These are phyloP conservation scores for Ischnus inquisitorius DNA, from an alignment of 2,888 invertebrate genomes.

Conservation along the genomic window DNA sequence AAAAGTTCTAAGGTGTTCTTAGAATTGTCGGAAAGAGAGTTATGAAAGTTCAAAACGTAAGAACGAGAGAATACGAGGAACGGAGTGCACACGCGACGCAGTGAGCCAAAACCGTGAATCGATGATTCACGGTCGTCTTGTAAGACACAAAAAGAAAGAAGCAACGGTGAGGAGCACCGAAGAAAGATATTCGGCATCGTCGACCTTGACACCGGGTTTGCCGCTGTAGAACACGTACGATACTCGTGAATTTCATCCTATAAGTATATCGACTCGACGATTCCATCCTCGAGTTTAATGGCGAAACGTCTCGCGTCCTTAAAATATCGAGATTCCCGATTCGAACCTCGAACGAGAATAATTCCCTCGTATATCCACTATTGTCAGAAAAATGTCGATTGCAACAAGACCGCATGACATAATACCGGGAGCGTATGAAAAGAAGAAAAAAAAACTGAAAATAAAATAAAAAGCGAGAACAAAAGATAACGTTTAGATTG, in stretches of 20 bases:
- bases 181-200: slow-evolving; percentile 13
- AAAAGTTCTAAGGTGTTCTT: no score
- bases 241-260: not conserved
- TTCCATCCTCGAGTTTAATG: slow-evolving; percentile 10
- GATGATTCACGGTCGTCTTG: slow-evolving; percentile 50
- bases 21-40: not conserved
- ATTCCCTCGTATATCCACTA: no score
- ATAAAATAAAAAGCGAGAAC: not conserved
- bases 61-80: not conserved
- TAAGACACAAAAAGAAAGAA: slow-evolving; percentile 9
- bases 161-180: not conserved
- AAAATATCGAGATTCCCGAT: not conserved
- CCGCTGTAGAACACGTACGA: not conserved
- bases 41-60: not conserved
- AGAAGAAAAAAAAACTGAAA: no score
- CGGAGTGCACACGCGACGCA: not conserved
- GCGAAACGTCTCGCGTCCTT: not conserved
- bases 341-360: not conserved
- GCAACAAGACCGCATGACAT: no score
- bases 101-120: slow-evolving; percentile 39
- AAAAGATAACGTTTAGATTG: slow-evolving; percentile 13
- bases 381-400: no score
- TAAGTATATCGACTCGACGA: not conserved
- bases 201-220: slow-evolving; percentile 37
- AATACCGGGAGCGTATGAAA: no score